A percentile compares a stretch with the other conserved stretches of the same genome.
These are phyloP conservation scores for Sminthurides aquaticus DNA, from an alignment of 2,888 invertebrate species.

Conservation along the genomic window DNA sequence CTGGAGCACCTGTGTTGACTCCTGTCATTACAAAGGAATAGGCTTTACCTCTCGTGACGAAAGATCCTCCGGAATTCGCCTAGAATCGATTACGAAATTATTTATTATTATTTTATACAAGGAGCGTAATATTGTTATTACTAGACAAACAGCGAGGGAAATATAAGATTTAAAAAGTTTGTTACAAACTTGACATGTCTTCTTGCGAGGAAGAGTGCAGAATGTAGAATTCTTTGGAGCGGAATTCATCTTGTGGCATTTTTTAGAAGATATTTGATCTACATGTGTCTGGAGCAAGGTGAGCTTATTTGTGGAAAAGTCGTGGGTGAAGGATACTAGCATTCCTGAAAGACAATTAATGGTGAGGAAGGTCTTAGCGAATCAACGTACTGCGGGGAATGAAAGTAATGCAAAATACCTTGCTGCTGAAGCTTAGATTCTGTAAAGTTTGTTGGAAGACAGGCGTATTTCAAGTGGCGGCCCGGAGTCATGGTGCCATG, in stretches of 20 bases:
- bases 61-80: slow-evolving; percentile 13
- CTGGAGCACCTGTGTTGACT: slow-evolving; percentile 7
- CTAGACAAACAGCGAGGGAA: too few relatives aligned
- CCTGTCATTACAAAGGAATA: slow-evolving; percentile 15
- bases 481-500: slow-evolving; percentile 3
- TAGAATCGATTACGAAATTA: too few relatives aligned
- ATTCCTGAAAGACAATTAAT: slow-evolving; percentile 7
- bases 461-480: slow-evolving; percentile 9
- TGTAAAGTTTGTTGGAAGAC: slow-evolving; percentile 1
- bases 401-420: too few relatives aligned
- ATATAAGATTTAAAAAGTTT: too few relatives aligned
- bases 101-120: too few relatives aligned
- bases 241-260: neutral
- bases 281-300: neutral
- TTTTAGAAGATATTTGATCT: neutral
- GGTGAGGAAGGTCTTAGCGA: too few relatives aligned
- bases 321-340: neutral
- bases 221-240: neutral
- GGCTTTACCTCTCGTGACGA: slow-evolving; percentile 13
- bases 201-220: slow-evolving; percentile 9
- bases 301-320: neutral
- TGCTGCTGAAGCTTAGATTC: neutral
- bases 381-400: too few relatives aligned
- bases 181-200: neutral
- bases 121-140: too few relatives aligned